These are phyloP conservation scores for Drosophila rellima DNA, from an alignment of 2,888 invertebrate species.

Conservation along the genomic window DNA sequence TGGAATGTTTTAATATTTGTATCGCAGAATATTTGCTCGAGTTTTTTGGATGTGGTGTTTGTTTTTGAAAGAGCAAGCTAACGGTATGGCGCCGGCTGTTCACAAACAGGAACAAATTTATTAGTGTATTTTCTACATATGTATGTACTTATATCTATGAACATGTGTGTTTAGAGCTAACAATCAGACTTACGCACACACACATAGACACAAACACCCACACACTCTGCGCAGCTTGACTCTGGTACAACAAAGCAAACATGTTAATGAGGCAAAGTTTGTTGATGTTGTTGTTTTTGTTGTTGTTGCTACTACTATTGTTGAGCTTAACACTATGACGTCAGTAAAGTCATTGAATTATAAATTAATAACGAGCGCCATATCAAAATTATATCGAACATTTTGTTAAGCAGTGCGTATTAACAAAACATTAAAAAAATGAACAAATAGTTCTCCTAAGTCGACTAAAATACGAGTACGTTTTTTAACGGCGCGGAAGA, in stretches of 20 bases:
- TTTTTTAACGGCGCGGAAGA: conserved; percentile 47
- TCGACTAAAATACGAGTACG: conserved; percentile 16
- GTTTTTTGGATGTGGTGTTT: neutral
- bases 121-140: neutral
- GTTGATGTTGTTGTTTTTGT: conserved; percentile 26
- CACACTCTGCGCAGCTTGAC: conserved; percentile 20
- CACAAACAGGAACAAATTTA: neutral
- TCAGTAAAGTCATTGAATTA: conserved; percentile 79
- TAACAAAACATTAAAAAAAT: conserved; percentile 23
- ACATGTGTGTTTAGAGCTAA: conserved; percentile 4
- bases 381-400: conserved; percentile 71
- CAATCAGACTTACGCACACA: conserved; percentile 20
- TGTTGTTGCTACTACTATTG: conserved; percentile 30
- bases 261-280: conserved; percentile 57
- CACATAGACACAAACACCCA: conserved; percentile 28
- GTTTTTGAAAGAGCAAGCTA: conserved; percentile 1
- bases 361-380: conserved; percentile 70
- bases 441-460: conserved; percentile 27
- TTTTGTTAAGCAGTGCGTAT: conserved; percentile 46
- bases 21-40: conserved; percentile 3
- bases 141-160: neutral
- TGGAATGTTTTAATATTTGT: conserved; percentile 6
- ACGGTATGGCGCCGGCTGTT: conserved; percentile 30
- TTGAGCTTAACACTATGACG: conserved; percentile 74
- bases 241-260: conserved; percentile 59